Conservation (phyloP, 2,797 vertebrate species). For the Melanogrammus aeglefinus region DNA sequence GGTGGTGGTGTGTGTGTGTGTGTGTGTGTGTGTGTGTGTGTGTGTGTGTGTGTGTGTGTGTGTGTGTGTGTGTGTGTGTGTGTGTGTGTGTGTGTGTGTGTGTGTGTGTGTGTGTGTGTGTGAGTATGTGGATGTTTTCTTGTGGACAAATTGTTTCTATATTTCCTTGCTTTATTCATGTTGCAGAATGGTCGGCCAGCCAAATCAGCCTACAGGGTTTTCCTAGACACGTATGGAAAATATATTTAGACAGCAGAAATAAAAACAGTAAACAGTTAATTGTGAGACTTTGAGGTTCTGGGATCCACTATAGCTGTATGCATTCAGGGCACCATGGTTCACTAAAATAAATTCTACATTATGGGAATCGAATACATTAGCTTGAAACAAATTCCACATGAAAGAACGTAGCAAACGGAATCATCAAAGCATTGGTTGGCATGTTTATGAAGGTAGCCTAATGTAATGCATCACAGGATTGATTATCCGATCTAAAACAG, state of each 20-base stretch:
- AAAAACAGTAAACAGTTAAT: background rate
- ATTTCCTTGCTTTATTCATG: constrained; percentile 16
- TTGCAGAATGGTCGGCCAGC: background rate
- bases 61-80: constrained; percentile 8
- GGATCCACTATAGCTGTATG: background rate
- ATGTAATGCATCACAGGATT: background rate
- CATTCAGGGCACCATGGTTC: background rate
- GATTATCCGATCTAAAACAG: background rate
- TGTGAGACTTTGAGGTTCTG: background rate
- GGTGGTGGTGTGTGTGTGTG: background rate
- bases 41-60: background rate
- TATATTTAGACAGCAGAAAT: background rate
- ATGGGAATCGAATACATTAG: background rate
- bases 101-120: constrained; percentile 10
- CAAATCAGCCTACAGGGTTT: background rate
- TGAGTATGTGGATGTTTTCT: background rate
- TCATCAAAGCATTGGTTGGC: background rate
- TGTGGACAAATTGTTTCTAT: background rate
- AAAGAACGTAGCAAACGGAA: background rate
- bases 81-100: background rate
- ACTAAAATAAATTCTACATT: background rate
- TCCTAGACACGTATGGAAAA: background rate
- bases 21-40: background rate
- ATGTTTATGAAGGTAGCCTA: background rate
- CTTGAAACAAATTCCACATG: background rate